Conservation (phyloP, 2,888 invertebrate species). For the Lepidochrysops patricia region DNA sequence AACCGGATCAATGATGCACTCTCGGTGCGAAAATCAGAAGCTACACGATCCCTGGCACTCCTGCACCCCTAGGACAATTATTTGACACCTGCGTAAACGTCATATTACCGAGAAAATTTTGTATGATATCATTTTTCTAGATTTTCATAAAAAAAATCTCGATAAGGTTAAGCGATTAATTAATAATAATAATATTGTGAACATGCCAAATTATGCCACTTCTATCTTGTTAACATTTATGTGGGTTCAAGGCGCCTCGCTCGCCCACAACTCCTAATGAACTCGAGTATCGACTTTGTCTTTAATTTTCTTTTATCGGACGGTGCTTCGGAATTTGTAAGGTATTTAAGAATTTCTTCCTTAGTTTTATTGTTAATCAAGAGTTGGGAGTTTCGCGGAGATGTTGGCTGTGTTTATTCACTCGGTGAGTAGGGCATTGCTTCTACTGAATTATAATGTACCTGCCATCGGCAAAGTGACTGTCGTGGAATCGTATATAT, state of each 20-base stretch:
- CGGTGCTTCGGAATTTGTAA: slow-evolving; percentile 1
- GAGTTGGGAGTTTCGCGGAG: neutral
- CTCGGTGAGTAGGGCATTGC: neutral
- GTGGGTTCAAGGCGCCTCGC: neutral
- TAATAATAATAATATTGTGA: too few relatives aligned
- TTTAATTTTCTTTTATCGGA: slow-evolving; percentile 1
- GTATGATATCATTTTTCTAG: too few relatives aligned
- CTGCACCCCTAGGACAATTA: too few relatives aligned
- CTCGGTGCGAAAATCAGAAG: neutral
- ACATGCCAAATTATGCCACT: too few relatives aligned
- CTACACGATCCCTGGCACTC: too few relatives aligned
- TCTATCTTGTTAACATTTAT: too few relatives aligned
- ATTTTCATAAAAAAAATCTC: too few relatives aligned
- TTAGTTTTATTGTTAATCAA: slow-evolving; percentile 3
- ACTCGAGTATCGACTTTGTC: slow-evolving; percentile 8
- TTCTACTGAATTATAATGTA: neutral
- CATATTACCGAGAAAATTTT: too few relatives aligned
- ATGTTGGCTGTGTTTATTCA: neutral
- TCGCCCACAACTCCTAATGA: neutral
- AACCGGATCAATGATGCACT: neutral
- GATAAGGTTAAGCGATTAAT: too few relatives aligned
- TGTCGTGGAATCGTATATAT: too few relatives aligned
- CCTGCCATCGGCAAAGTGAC: too few relatives aligned
- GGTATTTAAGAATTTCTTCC: slow-evolving; percentile 2
- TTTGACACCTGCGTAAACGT: too few relatives aligned